These are phyloP conservation scores for Xiphias gladius DNA, from an alignment of 2,113 vertebrate species.

Conservation along the genomic window DNA sequence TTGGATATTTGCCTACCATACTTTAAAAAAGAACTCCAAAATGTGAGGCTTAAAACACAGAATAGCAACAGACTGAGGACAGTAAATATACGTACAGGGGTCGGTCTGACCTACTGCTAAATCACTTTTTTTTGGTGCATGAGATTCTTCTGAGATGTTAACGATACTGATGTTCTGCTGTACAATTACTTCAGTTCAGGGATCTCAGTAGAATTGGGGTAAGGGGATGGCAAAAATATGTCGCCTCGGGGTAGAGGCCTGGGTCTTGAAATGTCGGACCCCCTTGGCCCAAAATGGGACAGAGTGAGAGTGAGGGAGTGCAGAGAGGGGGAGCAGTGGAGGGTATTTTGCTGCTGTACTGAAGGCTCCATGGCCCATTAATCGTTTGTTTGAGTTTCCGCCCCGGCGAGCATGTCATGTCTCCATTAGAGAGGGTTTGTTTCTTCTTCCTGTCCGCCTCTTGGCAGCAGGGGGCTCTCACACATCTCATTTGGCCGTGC, in stretches of 20 bases:
- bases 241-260: constrained; percentile 57
- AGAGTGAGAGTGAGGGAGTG: constrained; percentile 56
- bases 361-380: constrained; percentile 85
- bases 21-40: background rate
- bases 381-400: constrained; percentile 89
- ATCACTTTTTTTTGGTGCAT: background rate
- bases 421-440: constrained; percentile 88
- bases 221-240: constrained; percentile 64
- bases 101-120: background rate
- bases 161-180: constrained; percentile 2
- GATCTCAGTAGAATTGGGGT: constrained; percentile 46
- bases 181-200: constrained; percentile 29
- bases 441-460: constrained; percentile 84
- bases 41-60: background rate
- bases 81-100: background rate
- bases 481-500: constrained; percentile 82
- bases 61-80: background rate
- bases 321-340: constrained; percentile 50
- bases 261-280: constrained; percentile 73
- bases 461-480: constrained; percentile 86
- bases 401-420: constrained; percentile 86
- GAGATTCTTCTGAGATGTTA: constrained; percentile 7
- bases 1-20: background rate
- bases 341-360: constrained; percentile 78
- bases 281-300: constrained; percentile 63